These are phyloP conservation scores for Ommatoiulus sabulosus DNA, from an alignment of 2,888 invertebrate species.

Conservation along the genomic window DNA sequence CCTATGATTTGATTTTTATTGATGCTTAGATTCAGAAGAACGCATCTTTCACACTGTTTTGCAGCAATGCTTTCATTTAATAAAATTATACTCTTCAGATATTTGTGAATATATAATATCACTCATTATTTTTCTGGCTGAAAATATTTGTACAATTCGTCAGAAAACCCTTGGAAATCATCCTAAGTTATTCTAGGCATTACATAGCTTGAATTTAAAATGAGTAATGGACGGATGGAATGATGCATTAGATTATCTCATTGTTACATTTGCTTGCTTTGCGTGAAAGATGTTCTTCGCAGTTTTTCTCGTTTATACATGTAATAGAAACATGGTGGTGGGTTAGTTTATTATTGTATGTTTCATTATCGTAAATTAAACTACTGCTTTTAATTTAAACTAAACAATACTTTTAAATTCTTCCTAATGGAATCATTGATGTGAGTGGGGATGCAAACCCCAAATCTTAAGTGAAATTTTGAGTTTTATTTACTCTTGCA, in stretches of 20 bases:
- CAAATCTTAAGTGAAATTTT: neutral
- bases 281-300: neutral
- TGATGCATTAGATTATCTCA: neutral
- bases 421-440: neutral
- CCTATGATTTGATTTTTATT: neutral
- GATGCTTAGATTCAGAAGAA: neutral
- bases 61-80: neutral
- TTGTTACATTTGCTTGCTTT: neutral
- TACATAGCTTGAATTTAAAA: neutral
- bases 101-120: neutral
- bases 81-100: neutral
- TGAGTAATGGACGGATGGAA: neutral
- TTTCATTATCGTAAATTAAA: conserved; percentile 30
- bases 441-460: neutral
- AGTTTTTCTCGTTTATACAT: neutral
- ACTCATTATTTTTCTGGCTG: neutral
- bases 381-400: neutral
- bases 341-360: conserved; percentile 33
- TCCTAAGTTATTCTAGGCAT: neutral
- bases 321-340: conserved; percentile 20
- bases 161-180: neutral
- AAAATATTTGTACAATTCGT: neutral
- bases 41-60: neutral
- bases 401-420: neutral
- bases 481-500: neutral